Conservation (phyloP, 2,888 invertebrate species). For the Petrophora chlorosata region DNA sequence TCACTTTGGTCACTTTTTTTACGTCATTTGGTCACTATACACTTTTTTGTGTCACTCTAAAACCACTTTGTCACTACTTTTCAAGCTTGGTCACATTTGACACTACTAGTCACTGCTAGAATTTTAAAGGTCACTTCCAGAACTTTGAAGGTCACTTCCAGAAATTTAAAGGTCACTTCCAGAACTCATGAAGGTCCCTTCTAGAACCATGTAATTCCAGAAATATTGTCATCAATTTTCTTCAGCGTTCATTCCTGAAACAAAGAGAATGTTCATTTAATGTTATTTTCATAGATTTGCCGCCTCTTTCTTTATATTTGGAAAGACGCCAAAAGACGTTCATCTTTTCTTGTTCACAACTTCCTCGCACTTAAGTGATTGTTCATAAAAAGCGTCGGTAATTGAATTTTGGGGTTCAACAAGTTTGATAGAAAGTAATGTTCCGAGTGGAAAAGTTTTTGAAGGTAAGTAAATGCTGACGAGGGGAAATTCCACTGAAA, state of each 20-base stretch:
- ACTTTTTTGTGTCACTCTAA: neutral
- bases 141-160: too few relatives aligned
- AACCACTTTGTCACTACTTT: neutral
- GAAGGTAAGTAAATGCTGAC: neutral
- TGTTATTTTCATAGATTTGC: neutral
- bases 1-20: neutral
- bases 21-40: neutral
- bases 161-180: neutral
- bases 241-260: conserved; percentile 5
- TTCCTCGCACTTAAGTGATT: conserved; percentile 20
- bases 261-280: conserved; percentile 1
- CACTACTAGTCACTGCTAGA: neutral
- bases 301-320: neutral
- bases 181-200: too few relatives aligned
- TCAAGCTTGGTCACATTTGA: neutral
- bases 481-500: neutral
- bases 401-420: conserved; percentile 21
- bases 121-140: neutral
- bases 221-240: neutral
- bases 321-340: conserved; percentile 13
- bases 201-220: neutral
- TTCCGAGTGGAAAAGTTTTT: conserved; percentile 5
- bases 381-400: conserved; percentile 17
- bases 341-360: conserved; percentile 6
- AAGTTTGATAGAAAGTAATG: conserved; percentile 17